A percentile compares a stretch with the other conserved stretches of the same genome.
Evolutionary conservation across 2,113 vertebrate species (phyloP).

Genomic region (Motacilla alba): DNA sequence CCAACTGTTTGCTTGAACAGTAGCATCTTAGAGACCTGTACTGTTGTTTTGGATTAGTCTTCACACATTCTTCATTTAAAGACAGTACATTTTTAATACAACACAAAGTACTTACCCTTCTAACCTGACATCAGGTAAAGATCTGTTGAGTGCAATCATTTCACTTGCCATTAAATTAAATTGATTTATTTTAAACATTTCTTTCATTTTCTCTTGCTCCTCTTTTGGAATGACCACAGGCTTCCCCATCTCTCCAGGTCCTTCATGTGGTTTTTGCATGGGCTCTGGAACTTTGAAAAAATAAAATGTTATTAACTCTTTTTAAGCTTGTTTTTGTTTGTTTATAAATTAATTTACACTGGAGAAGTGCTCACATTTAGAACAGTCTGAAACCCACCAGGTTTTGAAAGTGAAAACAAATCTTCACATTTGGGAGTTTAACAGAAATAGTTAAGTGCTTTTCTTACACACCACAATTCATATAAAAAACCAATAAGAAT

Average conservation of each 20-base stretch:
- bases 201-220: constrained; percentile 98
- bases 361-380: not conserved
- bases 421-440: not conserved
- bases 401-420: not conserved
- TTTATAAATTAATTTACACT: not conserved
- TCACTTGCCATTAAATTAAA: constrained; percentile 99
- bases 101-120: constrained; percentile 86
- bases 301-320: not conserved
- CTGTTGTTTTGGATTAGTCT: not conserved
- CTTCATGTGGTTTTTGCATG: constrained; percentile 87
- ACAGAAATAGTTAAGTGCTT: not conserved
- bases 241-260: constrained; percentile 97
- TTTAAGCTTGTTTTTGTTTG: not conserved
- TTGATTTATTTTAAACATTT: constrained; percentile 99
- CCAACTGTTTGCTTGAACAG: not conserved
- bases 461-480: not conserved
- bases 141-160: constrained; percentile 96
- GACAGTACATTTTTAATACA: not conserved
- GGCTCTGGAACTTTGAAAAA: constrained; percentile 80
- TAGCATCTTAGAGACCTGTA: not conserved
- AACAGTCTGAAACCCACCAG: not conserved
- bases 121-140: constrained; percentile 93
- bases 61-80: not conserved
- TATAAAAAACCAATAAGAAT: not conserved
- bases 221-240: constrained; percentile 97